Evolutionary conservation across 2,797 vertebrate species (phyloP).

Genomic region (Muscicapa comitata): DNA sequence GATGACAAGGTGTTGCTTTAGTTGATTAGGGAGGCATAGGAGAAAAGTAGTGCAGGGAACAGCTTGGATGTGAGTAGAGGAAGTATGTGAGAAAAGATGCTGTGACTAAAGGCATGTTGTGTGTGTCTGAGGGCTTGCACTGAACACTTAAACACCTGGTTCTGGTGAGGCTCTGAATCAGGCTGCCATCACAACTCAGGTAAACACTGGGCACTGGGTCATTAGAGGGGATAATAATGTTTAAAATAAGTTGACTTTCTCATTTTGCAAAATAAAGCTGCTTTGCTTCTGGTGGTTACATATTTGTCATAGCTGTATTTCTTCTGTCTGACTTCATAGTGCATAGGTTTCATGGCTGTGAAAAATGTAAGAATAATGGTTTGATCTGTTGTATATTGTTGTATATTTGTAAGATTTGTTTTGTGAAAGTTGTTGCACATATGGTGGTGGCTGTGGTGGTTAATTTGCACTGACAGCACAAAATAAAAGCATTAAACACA

Average conservation of each 20-base stretch:
- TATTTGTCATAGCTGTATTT: background rate
- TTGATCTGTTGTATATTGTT: background rate
- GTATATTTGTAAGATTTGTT: constrained; percentile 45
- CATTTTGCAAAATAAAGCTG: background rate
- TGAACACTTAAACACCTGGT: background rate
- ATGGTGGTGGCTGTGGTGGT: constrained; percentile 39
- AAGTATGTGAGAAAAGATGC: background rate
- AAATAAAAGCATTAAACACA: constrained; percentile 74
- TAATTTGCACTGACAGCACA: constrained; percentile 57
- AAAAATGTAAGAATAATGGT: background rate
- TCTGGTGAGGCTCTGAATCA: background rate
- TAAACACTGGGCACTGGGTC: background rate
- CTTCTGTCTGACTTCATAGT: background rate
- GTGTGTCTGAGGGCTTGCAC: background rate
- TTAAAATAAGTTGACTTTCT: background rate
- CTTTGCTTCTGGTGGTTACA: background rate
- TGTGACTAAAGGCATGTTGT: background rate
- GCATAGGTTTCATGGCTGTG: background rate
- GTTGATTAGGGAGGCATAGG: background rate
- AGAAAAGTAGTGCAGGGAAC: background rate
- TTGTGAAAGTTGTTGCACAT: constrained; percentile 39
- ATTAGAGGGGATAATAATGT: background rate
- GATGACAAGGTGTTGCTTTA: background rate
- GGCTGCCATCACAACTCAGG: background rate
- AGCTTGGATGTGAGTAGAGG: background rate